phyloP scores from a whole-genome alignment of 2,113 vertebrate genomes.

The Megaceryle torquata region DNA sequence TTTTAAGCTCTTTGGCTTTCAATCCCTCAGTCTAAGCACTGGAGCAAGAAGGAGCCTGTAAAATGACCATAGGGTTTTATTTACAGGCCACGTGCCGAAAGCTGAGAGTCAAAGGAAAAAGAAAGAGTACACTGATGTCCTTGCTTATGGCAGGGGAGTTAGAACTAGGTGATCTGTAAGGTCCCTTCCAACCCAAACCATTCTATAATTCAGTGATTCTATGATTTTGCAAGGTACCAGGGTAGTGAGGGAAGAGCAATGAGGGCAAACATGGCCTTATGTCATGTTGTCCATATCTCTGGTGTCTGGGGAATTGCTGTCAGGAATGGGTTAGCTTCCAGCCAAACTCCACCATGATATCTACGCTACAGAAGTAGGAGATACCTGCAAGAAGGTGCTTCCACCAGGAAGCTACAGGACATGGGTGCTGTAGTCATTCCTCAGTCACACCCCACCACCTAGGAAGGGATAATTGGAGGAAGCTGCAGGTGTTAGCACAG shows the following conservation, averaged over 20 bases:
- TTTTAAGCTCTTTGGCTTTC: neutral
- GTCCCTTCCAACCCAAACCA: neutral
- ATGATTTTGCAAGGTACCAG: neutral
- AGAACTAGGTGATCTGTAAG: neutral
- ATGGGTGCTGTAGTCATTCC: fast-evolving
- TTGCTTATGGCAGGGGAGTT: neutral
- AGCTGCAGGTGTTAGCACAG: neutral
- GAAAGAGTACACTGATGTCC: neutral
- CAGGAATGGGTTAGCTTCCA: neutral
- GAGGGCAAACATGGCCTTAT: fast-evolving
- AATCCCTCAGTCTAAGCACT: neutral
- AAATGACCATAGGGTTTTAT: neutral
- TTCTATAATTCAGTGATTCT: neutral
- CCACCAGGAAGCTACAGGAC: neutral
- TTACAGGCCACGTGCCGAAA: neutral
- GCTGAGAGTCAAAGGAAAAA: neutral
- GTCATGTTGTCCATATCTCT: neutral
- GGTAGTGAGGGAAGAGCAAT: neutral
- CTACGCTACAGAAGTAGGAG: neutral
- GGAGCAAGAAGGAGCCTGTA: neutral
- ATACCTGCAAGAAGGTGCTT: neutral
- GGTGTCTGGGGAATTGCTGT: neutral
- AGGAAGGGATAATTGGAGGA: neutral
- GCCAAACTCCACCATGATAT: neutral
- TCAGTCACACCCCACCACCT: neutral